Evolutionary conservation across 2,113 vertebrate genomes (phyloP).

Genomic region (Pseudolaguvia tuberculata): DNA sequence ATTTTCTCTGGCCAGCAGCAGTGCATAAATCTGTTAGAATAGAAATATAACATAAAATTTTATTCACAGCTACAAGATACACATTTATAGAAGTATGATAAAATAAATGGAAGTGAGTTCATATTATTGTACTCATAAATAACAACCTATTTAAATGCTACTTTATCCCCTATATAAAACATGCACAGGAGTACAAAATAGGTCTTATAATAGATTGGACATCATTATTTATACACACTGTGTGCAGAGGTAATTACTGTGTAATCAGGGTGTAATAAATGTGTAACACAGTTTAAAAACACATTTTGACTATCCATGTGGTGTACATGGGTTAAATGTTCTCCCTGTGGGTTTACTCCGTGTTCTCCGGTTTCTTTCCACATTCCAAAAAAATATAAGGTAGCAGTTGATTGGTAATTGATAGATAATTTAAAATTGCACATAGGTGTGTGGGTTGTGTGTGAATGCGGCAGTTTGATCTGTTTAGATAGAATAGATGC

Average conservation of each 20-base stretch:
- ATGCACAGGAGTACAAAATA: neutral
- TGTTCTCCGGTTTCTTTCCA: too few relatives aligned
- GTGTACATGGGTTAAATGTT: too few relatives aligned
- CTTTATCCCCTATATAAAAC: neutral
- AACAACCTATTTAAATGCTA: neutral
- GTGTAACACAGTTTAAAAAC: constrained; percentile 1
- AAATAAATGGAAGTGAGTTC: neutral
- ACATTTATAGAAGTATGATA: too few relatives aligned
- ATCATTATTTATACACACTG: neutral
- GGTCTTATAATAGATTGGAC: neutral
- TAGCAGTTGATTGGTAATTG: too few relatives aligned
- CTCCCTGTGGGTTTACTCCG: too few relatives aligned
- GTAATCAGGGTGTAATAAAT: constrained; percentile 12
- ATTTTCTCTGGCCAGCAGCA: neutral
- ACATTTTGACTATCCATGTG: too few relatives aligned
- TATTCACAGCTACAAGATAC: neutral
- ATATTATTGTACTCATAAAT: neutral
- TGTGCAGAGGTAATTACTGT: neutral
- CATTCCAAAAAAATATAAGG: too few relatives aligned
- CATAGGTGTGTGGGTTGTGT: too few relatives aligned
- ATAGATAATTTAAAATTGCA: too few relatives aligned
- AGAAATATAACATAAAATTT: neutral
- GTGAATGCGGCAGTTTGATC: too few relatives aligned
- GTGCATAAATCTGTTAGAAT: neutral
- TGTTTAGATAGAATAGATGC: too few relatives aligned